Evolutionary conservation across 1,140 invertebrate genomes (phyloP).

Genomic region (Battus philenor): DNA sequence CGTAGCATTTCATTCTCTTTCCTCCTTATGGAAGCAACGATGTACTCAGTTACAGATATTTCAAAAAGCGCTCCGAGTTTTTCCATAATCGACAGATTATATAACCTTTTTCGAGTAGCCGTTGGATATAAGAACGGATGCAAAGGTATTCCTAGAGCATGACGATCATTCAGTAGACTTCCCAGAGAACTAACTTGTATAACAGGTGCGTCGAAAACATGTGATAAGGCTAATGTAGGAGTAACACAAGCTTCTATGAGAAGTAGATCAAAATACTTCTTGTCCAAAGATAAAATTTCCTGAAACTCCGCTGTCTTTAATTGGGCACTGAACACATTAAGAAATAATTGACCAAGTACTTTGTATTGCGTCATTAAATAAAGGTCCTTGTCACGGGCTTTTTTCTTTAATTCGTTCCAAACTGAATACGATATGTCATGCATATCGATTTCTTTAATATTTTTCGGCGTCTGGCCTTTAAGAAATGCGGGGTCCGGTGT

Average conservation of each 20-base stretch:
- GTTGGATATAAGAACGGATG: conserved; percentile 8
- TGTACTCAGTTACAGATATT: background rate
- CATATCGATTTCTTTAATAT: conserved; percentile 6
- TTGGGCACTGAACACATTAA: too few relatives aligned
- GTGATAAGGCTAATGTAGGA: background rate
- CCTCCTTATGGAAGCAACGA: background rate
- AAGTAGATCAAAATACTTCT: conserved; percentile 5
- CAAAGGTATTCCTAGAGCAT: background rate
- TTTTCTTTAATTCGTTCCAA: too few relatives aligned
- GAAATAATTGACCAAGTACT: too few relatives aligned
- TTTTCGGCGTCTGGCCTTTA: background rate
- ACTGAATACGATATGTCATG: conserved; percentile 3
- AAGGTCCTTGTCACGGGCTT: too few relatives aligned
- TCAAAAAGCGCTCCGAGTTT: background rate
- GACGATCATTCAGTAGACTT: background rate
- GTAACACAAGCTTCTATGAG: background rate
- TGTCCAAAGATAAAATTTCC: background rate
- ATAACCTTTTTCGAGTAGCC: background rate
- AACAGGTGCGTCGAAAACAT: conserved; percentile 6
- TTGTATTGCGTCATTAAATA: too few relatives aligned
- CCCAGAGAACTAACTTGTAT: conserved; percentile 12
- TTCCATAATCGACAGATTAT: conserved; percentile 3
- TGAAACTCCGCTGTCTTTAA: background rate
- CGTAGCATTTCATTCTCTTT: conserved; percentile 9
- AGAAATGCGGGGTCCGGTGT: conserved; percentile 14